A percentile compares a stretch with the other conserved stretches of the same genome.
phyloP scores from a whole-genome alignment of 64 coral and sea anemone genomes.

The Cladopsammia gracilis region DNA sequence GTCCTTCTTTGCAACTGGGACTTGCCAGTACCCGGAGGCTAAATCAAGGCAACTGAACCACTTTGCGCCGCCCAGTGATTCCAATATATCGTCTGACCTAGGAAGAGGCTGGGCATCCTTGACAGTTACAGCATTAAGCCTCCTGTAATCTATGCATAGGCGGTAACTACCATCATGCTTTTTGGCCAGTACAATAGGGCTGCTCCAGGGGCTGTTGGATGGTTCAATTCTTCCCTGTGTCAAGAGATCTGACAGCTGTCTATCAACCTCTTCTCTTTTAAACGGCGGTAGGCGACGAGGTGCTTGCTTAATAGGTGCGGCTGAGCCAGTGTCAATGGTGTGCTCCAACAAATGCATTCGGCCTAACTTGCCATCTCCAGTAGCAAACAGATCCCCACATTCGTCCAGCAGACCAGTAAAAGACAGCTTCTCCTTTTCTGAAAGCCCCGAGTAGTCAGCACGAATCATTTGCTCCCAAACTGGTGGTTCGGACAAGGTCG shows the following conservation, averaged over 20 bases:
- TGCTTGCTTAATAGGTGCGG: conserved; percentile 15
- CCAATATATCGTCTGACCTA: conserved; percentile 40
- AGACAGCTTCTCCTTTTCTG: background rate
- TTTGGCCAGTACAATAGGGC: conserved; percentile 44
- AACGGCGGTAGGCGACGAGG: conserved; percentile 3
- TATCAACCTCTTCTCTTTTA: conserved; percentile 25
- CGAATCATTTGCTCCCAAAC: conserved; percentile 12
- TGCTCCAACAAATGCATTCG: conserved; percentile 32
- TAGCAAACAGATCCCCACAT: conserved; percentile 21
- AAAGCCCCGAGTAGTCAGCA: conserved; percentile 9
- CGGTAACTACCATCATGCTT: conserved; percentile 33
- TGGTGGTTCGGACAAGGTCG: background rate
- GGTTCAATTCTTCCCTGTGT: conserved; percentile 24
- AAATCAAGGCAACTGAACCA: conserved; percentile 40
- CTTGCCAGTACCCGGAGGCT: conserved; percentile 42
- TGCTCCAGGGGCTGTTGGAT: conserved; percentile 61
- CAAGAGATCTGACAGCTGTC: conserved; percentile 45
- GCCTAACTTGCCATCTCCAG: conserved; percentile 28
- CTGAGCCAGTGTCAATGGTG: conserved; percentile 14
- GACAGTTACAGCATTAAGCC: conserved; percentile 38
- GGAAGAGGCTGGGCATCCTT: conserved; percentile 68
- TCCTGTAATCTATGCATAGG: conserved; percentile 38
- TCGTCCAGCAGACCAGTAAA: conserved; percentile 24
- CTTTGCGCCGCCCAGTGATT: conserved; percentile 19
- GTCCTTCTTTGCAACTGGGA: conserved; percentile 20